Evolutionary conservation across 2,888 invertebrate species (phyloP).

Genomic region (Xanthorhoe spadicearia): DNA sequence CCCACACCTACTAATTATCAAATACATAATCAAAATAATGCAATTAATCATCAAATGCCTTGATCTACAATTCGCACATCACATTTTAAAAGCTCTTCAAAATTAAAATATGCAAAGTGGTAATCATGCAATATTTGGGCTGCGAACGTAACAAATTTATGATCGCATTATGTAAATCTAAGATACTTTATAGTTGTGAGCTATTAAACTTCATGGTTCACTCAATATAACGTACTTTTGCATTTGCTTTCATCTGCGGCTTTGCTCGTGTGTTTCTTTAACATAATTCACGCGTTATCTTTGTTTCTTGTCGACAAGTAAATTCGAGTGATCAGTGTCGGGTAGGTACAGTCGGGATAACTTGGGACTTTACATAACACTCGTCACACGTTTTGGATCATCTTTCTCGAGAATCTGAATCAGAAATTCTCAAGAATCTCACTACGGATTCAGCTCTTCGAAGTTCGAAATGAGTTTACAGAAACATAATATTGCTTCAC

Average conservation of each 20-base stretch:
- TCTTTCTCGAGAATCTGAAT: too few relatives aligned
- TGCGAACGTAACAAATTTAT: constrained; percentile 5
- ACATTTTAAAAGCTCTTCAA: constrained; percentile 2
- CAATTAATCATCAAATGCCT: background rate
- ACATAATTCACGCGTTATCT: too few relatives aligned
- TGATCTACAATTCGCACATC: constrained; percentile 21
- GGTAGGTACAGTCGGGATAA: too few relatives aligned
- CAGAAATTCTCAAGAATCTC: too few relatives aligned
- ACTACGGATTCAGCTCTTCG: too few relatives aligned
- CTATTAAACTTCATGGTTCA: constrained; percentile 2
- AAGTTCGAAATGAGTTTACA: too few relatives aligned
- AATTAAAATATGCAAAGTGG: constrained; percentile 6
- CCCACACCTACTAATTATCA: background rate
- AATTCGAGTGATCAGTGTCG: too few relatives aligned
- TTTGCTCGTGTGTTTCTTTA: background rate
- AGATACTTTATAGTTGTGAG: background rate
- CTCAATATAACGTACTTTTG: background rate
- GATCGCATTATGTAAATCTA: constrained; percentile 11
- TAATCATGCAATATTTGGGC: constrained; percentile 7
- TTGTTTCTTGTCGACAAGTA: too few relatives aligned
- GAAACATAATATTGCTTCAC: too few relatives aligned
- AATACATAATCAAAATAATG: background rate
- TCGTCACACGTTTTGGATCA: too few relatives aligned
- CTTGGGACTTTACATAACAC: too few relatives aligned
- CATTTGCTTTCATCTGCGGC: background rate